Base-by-base conservation (phyloP, 2,888 invertebrate genomes). In the Ariolimax columbianus region DNA sequence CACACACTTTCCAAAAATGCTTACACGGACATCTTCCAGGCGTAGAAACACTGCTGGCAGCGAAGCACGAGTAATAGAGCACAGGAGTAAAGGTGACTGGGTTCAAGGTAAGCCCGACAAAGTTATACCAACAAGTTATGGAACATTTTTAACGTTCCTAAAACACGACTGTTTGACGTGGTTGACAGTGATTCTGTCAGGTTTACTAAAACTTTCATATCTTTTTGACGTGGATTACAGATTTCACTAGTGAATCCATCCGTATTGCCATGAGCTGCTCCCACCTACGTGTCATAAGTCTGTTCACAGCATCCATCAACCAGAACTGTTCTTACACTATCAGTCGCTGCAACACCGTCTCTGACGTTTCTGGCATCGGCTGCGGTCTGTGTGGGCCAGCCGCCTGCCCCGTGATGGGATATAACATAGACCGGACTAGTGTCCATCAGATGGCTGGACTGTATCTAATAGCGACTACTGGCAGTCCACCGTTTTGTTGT, bases 221-320 rank as follows among this genome's bases (percentile, higher is more conserved):
- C 3, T 14, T 30, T 30, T 9, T 33, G 4, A 17, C 1, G 4
- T 33, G 75, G 51, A 11, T 59, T 38, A 77, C 51, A 81, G 70
- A 59, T 70, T 70, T 66, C 36, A 36, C 55, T 19, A 17, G 14
- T 1, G 30, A 75, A 4, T 75, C 51, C 17, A 0, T 75, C 17
- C 51, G 51, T 30, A n/a, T 33, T 7, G 59, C 73, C 0, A 38
- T 84, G 30, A 77, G 38, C 23, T 86, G 86, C 43, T 70, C 73
- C 6, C 86, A 86, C 59, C 26, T 81, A 36, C 75, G 84, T 19
- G 86, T 81, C 11, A 38, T 77, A 19, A 19, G 68, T 55, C 55
- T 81, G 63, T 86, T 84, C 81, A 73, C 40, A 1, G 68, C 79
- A 11, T 77, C 86, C 36, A 59, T 86, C 47, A 86, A 43, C 77